These are phyloP conservation scores for Gymnorhina tibicen DNA, from an alignment of 2,113 vertebrate genomes.

Conservation along the genomic window DNA sequence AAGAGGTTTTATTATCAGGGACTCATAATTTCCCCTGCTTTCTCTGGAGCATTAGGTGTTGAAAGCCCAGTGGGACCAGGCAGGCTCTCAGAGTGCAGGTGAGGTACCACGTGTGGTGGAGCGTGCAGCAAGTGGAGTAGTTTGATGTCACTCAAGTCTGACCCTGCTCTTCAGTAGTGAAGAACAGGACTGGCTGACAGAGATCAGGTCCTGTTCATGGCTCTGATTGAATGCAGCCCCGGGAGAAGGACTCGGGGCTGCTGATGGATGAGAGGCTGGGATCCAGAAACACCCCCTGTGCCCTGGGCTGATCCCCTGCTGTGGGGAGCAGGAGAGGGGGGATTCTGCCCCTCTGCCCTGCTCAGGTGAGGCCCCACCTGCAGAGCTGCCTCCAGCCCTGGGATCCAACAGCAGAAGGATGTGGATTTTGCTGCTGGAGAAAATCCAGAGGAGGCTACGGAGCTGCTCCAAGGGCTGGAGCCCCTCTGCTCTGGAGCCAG, in stretches of 20 bases:
- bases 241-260: neutral
- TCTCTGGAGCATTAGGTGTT: neutral
- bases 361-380: neutral
- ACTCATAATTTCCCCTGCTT: neutral
- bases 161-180: neutral
- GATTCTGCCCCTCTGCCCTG: rapidly evolving
- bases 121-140: neutral
- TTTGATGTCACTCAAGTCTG: neutral
- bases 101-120: neutral
- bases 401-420: neutral
- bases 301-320: rapidly evolving
- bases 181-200: neutral
- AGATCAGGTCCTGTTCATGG: neutral
- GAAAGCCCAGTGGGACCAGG: neutral
- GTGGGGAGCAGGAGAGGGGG: neutral
- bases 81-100: neutral
- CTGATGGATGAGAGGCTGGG: neutral
- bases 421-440: neutral
- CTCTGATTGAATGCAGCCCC: neutral
- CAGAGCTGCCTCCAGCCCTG: neutral
- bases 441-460: neutral
- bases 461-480: neutral
- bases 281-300: neutral
- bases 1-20: neutral
- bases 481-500: neutral